Percentiles rank a stretch among this genome's conserved stretches.
phyloP scores from a whole-genome alignment of 2,888 invertebrate genomes.

The Diplolepis rosae region DNA sequence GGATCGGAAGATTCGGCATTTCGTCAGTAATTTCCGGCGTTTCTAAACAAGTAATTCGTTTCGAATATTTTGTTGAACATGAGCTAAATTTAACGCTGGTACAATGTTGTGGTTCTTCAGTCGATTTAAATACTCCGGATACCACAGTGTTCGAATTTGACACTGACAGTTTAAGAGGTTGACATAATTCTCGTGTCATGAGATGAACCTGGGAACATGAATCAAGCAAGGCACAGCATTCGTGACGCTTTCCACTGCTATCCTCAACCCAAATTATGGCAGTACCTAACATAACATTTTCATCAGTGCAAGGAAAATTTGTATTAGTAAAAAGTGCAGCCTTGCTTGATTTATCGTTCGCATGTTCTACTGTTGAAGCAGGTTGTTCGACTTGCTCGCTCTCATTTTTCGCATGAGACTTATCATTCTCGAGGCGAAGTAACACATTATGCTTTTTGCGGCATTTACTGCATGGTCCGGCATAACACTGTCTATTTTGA shows the following conservation, averaged over 20 bases:
- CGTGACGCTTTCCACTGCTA: not conserved
- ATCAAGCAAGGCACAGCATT: too few species aligned
- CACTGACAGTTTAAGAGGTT: not conserved
- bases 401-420: not conserved
- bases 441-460: not conserved
- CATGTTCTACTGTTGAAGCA: not conserved
- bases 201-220: too few species aligned
- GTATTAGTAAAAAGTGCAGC: too few species aligned
- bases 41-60: not conserved
- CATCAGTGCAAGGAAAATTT: too few species aligned
- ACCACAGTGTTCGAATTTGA: not conserved
- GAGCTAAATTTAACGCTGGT: not conserved
- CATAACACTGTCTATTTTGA: not conserved
- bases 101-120: not conserved
- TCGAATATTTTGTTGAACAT: not conserved
- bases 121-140: not conserved
- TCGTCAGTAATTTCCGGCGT: not conserved
- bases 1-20: too few species aligned
- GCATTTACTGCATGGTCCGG: not conserved
- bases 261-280: too few species aligned
- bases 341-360: too few species aligned
- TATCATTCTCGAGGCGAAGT: not conserved
- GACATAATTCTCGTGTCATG: not conserved
- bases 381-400: not conserved
- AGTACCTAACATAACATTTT: not conserved